These are phyloP conservation scores for Actinostola sp. DNA, from an alignment of 92 coral and sea anemone species.

Conservation along the genomic window DNA sequence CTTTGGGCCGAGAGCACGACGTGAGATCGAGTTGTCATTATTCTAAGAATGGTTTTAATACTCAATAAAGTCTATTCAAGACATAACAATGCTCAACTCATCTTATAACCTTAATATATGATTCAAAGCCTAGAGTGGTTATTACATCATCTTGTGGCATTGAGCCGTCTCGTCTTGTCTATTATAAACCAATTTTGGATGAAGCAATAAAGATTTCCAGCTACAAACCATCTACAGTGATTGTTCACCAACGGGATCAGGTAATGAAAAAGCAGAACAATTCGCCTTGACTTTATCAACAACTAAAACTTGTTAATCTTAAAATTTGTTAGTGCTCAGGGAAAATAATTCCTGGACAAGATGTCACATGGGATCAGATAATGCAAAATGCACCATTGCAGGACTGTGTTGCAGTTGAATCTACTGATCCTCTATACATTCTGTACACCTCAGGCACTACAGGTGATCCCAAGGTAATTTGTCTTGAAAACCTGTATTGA, in stretches of 20 bases:
- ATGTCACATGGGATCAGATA: conserved; percentile 89
- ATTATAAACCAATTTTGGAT: conserved; percentile 91
- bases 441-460: conserved; percentile 99
- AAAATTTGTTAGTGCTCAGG: conserved; percentile 93
- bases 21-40: too few species aligned
- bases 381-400: conserved; percentile 87
- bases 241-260: conserved; percentile 92
- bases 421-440: conserved; percentile 93
- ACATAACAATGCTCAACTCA: too few species aligned
- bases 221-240: conserved; percentile 84
- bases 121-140: conserved; percentile 83
- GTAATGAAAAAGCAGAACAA: conserved; percentile 28
- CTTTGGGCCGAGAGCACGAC: too few species aligned
- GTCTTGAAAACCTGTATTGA: too few species aligned
- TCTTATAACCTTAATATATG: too few species aligned
- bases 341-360: conserved; percentile 80
- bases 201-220: conserved; percentile 86
- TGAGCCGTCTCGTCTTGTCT: conserved; percentile 86
- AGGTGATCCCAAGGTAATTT: conserved; percentile 91
- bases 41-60: too few species aligned
- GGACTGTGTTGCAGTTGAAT: conserved; percentile 87
- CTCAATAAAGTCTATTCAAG: too few species aligned
- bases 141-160: conserved; percentile 97
- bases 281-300: background rate
- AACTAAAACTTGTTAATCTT: too few species aligned